Base-by-base conservation (phyloP, 1,140 invertebrate genomes). In the Limonius californicus region DNA sequence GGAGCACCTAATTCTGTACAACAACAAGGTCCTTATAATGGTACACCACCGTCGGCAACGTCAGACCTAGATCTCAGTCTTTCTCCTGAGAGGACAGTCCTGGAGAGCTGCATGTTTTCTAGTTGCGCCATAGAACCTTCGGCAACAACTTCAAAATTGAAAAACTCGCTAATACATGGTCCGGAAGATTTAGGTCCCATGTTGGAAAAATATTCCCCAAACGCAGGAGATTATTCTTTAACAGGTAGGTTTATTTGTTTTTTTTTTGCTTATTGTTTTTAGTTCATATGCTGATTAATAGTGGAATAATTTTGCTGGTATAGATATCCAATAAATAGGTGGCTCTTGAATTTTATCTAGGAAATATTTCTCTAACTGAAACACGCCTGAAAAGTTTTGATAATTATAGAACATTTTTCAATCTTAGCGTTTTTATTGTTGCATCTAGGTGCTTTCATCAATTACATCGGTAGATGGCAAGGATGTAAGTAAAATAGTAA, bases 101-200 rank as follows among this genome's bases (percentile, higher is more conserved):
- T 50, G 15, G 45, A 50, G 14, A 50, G 45, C 16, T 50, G 45
- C 45, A 50, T 50, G 45, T 50, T 18, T 50, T 19, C 45, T 21
- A 19, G 16, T 21, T 50, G 45, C 14, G 16, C 45, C 16, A 50
- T 50, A 50, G 45, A 50, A 50, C 2, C 4, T 12, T 6, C 4
- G 7, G 3, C 8, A 21, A 55, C 9, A 11, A 14, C 21, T 4
- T 27, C 21, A 7, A 55, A 55, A 19, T 14, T 55, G 9, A 55
- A 55, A 32, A 23, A 23, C n/a, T 27, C 27, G 3, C 15, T 55
- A 4, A 55, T 55, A 6, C 20, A 55, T 19, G 53, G 27, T 18
- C 21, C 19, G 12, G 45, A 61, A 54, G 47, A 54, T 47, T 54
- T 50, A 54, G 21, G 59, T 39, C 57, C 15, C 18, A 19, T 23